Evolutionary conservation across 2,888 invertebrate genomes (phyloP).

Genomic region (Suillia variegata): DNA sequence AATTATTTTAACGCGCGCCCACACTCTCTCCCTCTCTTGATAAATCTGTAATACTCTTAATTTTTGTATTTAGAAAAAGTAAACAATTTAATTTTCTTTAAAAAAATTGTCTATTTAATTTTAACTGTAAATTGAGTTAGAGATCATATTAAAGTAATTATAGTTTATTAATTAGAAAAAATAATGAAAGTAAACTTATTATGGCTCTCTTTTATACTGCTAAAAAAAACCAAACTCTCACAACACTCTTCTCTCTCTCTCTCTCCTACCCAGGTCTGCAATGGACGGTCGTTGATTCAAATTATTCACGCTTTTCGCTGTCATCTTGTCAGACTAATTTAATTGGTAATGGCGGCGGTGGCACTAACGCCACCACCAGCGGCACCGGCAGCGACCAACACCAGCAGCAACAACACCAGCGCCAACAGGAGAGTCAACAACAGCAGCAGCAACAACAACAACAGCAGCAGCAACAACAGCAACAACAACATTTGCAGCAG

Average conservation of each 20-base stretch:
- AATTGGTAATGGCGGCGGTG: constrained; percentile 59
- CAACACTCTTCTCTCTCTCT: constrained; percentile 50
- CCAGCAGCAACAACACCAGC: constrained; percentile 35
- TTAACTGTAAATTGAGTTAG: constrained; percentile 10
- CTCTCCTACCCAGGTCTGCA: constrained; percentile 79
- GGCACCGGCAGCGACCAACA: constrained; percentile 40
- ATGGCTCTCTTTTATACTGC: constrained; percentile 45
- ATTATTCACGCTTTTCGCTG: constrained; percentile 76
- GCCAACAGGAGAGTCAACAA: constrained; percentile 40
- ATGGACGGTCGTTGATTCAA: constrained; percentile 85
- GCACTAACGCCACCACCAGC: constrained; percentile 54
- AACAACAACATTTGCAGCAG: constrained; percentile 49
- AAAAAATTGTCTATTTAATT: no score
- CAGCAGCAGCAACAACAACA: constrained; percentile 46
- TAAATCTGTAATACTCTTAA: constrained; percentile 25
- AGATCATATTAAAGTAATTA: constrained; percentile 23
- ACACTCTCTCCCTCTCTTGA: constrained; percentile 36
- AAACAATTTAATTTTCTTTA: no score
- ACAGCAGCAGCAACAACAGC: constrained; percentile 44
- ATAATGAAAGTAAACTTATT: constrained; percentile 42
- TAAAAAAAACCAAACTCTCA: constrained; percentile 50
- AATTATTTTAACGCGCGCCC: constrained; percentile 42
- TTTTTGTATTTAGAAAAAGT: constrained; percentile 25
- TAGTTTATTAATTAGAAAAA: constrained; percentile 16
- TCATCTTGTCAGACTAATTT: constrained; percentile 68